Evolutionary conservation across 2,113 vertebrate species (phyloP), one percentile per base, ranked within the genome.

Genomic region (Corythaixoides concolor): DNA sequence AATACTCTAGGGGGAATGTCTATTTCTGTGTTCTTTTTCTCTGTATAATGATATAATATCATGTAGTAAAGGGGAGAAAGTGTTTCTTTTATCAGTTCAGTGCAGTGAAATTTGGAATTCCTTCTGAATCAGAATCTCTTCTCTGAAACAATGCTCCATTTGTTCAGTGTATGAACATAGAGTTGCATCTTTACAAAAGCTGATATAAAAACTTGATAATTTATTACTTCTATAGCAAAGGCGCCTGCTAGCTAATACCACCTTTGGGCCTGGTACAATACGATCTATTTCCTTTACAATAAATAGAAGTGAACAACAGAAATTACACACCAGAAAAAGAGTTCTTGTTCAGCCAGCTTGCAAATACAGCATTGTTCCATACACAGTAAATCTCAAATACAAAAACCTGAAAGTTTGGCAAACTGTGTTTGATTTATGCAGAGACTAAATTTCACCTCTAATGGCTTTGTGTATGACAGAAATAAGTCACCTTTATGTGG

Each of bases 211-310:
- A 64, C 49, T 19, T 83, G 68, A 75, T 90, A 96, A 96, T 97
- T 92, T 95, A 96, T 95, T 94, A 76, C 94, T 89, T 95, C 80
- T 87, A 79, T 91, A 85, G 58, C 16, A 66, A 91, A 93, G 62
- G 28, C 15, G 2, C 49, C 80, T 93, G 89, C 39, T 49, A 90
- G 52, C 49, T 92, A 95, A 93, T 85, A 82, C 69, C 63, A 81
- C 80, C 76, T 96, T 92, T 86, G 76, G 76, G 76, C 35, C 45
- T 86, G 76, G 84, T 93, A 92, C 45, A 76, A 69, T 64, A 58
- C 0, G 14, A 79, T 88, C 66, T 76, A 78, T 95, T 93, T 92
- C 91, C 88, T 93, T 95, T 93, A 82, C 35, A 95, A 91, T 92
- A 95, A 95, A 92, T 64, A 92, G 64, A 73, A 79, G 20, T 16